Base-by-base conservation (phyloP, 2,113 vertebrate genomes). In the Gnathonemus longibarbis region DNA sequence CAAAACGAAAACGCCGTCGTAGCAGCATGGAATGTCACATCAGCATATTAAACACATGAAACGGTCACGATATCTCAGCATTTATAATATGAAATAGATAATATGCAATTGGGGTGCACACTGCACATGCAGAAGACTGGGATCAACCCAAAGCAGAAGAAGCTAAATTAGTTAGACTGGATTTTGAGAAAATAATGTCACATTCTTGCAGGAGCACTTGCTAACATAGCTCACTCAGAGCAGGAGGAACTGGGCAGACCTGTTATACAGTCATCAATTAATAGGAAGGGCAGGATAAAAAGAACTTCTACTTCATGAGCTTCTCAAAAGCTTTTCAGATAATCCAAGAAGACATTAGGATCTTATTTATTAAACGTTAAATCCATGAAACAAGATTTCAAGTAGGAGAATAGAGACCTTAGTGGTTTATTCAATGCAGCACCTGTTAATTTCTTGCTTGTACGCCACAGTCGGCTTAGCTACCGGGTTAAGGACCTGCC, bases 201-300 rank as follows among this genome's bases (percentile, higher is more conserved):
- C 46, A 10, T 87, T 48, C 56, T 88, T 83, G 11, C n/a, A 49
- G 46, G 45, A 45, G 24, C 35, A n/a, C 21, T 31, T 56, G 17
- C 31, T 53, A 31, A 56, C 50, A n/a, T 7, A 27, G n/a, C 50
- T 53, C 53, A 88, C 39, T 19, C 24, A 8, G 8, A 7, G 39
- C n/a, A 84, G 84, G 62, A 42, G 21, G 1, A 93, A 95, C 94
- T 84, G 92, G 95, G 94, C 94, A 94, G 94, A 95, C 94, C 95
- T 94, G 94, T 70, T 92, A 83, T 50, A 15, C 50, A 46, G 89
- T 88, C 1, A 0, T 48, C 19, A 90, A 19, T 85, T 90, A 49
- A 84, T 21, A 92, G 89, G 5, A 35, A 27, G 31, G 86, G 31
- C 27, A 62, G 52, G 27, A 66, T 8, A n/a, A 48, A 31, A 48